phyloP scores from a whole-genome alignment of 2,113 vertebrate species.

The Tauraco erythrolophus region DNA sequence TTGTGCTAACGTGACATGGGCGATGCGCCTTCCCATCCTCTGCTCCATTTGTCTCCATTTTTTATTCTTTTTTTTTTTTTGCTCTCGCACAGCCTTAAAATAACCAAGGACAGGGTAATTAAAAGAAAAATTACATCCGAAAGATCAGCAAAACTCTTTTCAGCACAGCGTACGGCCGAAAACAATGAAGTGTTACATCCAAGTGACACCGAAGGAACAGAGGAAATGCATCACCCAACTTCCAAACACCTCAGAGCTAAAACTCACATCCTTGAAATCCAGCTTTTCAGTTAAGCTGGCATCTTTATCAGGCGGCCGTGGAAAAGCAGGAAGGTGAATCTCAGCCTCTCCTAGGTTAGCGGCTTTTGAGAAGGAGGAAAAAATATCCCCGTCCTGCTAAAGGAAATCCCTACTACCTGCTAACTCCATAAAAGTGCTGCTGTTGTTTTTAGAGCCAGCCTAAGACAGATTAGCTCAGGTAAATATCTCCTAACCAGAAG shows the following conservation, averaged over 20 bases:
- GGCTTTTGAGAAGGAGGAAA: not conserved
- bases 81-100: not conserved
- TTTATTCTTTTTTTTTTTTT: not conserved
- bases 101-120: not conserved
- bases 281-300: not conserved
- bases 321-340: not conserved
- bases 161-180: not conserved
- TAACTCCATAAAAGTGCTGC: not conserved
- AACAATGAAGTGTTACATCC: not conserved
- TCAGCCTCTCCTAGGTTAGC: not conserved
- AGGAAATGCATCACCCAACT: not conserved
- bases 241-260: not conserved
- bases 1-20: not conserved
- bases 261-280: not conserved
- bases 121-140: not conserved
- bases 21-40: not conserved
- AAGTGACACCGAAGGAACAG: not conserved
- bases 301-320: not conserved
- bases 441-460: constrained; percentile 42
- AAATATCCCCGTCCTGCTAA: not conserved
- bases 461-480: constrained; percentile 50
- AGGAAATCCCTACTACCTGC: constrained; percentile 18
- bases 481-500: constrained; percentile 34
- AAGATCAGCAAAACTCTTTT: not conserved
- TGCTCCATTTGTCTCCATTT: not conserved